These are phyloP conservation scores for Lasioglossum malachurum DNA, from an alignment of 2,888 invertebrate genomes.

Conservation along the genomic window DNA sequence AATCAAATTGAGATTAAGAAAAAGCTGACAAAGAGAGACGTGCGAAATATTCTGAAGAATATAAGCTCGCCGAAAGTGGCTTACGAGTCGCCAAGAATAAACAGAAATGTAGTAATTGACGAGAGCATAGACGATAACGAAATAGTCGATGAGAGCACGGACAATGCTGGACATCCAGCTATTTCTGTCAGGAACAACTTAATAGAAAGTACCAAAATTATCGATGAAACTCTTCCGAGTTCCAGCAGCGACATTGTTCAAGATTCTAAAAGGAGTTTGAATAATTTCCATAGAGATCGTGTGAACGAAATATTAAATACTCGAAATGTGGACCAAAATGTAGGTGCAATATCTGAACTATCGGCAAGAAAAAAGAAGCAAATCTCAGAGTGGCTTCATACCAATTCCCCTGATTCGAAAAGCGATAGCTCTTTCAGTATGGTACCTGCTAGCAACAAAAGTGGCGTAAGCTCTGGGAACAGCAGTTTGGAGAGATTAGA, in stretches of 20 bases:
- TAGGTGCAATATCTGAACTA: conserved; percentile 49
- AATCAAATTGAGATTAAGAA: neutral
- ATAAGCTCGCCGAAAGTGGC: conserved; percentile 63
- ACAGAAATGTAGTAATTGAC: conserved; percentile 40
- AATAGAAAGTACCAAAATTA: neutral
- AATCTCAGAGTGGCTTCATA: conserved; percentile 79
- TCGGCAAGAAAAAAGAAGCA: conserved; percentile 79
- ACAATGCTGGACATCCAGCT: conserved; percentile 59
- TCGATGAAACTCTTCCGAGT: conserved; percentile 63
- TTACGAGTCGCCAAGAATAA: conserved; percentile 67
- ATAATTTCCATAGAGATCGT: conserved; percentile 19
- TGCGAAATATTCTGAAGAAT: conserved; percentile 67
- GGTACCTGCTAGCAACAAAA: conserved; percentile 72
- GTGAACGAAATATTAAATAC: neutral
- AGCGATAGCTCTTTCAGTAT: conserved; percentile 76
- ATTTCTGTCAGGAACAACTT: conserved; percentile 32
- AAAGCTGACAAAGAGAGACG: conserved; percentile 65
- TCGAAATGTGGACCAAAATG: neutral
- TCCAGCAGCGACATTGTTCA: conserved; percentile 52
- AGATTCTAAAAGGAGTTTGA: conserved; percentile 16
- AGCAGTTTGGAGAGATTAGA: conserved; percentile 83
- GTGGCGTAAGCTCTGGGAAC: conserved; percentile 79
- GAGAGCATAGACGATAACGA: conserved; percentile 34
- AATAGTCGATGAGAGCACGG: conserved; percentile 43
- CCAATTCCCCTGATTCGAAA: conserved; percentile 70